Evolutionary conservation across 2,113 vertebrate genomes (phyloP).

Genomic region (Phrynocephalus versicolor): DNA sequence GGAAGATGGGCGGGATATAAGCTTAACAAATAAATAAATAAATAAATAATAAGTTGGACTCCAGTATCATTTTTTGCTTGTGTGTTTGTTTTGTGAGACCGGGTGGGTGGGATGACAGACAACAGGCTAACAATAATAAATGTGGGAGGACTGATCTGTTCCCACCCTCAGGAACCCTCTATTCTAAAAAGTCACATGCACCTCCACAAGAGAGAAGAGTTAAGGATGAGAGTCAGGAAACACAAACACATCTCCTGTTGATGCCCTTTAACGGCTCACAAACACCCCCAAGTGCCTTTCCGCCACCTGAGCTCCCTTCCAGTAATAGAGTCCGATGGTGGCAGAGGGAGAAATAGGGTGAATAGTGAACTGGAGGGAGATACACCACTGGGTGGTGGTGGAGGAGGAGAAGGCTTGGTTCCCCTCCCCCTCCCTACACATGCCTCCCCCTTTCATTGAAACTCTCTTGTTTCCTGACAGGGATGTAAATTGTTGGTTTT

Average conservation of each 20-base stretch:
- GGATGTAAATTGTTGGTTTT: too few relatives aligned
- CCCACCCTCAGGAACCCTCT: background rate
- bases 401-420: background rate
- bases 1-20: too few relatives aligned
- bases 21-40: too few relatives aligned
- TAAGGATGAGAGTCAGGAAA: too few relatives aligned
- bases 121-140: background rate
- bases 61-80: background rate
- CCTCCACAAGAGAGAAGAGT: too few relatives aligned
- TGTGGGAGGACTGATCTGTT: background rate
- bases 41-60: too few relatives aligned
- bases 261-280: background rate
- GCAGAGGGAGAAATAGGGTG: background rate
- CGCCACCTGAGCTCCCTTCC: background rate
- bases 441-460: background rate
- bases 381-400: too few relatives aligned
- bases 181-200: too few relatives aligned
- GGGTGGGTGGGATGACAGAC: background rate
- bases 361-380: background rate
- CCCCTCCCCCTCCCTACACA: background rate
- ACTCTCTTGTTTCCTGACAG: background rate
- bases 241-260: too few relatives aligned
- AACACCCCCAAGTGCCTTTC: background rate
- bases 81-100: background rate
- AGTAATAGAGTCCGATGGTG: background rate